Evolutionary conservation across 2,888 invertebrate species (phyloP).

Genomic region (Choreutis nemorana): DNA sequence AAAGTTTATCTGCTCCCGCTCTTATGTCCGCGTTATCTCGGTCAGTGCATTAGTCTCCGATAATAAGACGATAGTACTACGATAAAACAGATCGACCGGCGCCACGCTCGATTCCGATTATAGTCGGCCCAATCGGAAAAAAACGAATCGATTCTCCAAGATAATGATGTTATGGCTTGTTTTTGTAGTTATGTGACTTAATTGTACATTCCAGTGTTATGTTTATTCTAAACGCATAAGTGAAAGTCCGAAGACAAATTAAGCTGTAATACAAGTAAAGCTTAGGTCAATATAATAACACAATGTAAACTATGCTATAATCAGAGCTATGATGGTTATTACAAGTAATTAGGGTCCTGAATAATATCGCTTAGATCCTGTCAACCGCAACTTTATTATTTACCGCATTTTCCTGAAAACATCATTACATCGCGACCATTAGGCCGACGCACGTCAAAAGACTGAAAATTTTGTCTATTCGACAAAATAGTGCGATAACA

Average conservation of each 20-base stretch:
- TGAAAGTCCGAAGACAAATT: no score
- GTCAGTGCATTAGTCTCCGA: slow-evolving; percentile 63
- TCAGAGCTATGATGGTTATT: no score
- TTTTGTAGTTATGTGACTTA: slow-evolving; percentile 50
- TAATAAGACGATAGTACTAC: slow-evolving; percentile 56
- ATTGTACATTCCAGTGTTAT: slow-evolving; percentile 54
- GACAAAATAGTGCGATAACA: slow-evolving; percentile 61
- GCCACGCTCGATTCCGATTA: slow-evolving; percentile 59
- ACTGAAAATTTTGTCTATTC: slow-evolving; percentile 61
- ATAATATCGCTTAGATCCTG: slow-evolving; percentile 30
- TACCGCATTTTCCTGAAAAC: slow-evolving; percentile 51
- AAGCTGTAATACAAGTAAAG: no score
- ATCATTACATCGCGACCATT: slow-evolving; percentile 53
- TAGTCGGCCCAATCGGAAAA: slow-evolving; percentile 48
- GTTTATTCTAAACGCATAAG: no score
- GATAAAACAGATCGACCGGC: slow-evolving; percentile 62
- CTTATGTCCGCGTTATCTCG: slow-evolving; percentile 55
- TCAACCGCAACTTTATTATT: slow-evolving; percentile 51
- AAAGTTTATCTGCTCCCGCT: slow-evolving; percentile 60
- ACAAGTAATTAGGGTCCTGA: no score
- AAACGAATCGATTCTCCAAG: slow-evolving; percentile 51
- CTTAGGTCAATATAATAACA: no score
- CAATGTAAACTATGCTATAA: no score
- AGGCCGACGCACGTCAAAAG: slow-evolving; percentile 53
- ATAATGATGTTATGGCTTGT: slow-evolving; percentile 60